A percentile compares a stretch with the other conserved stretches of the same genome.
Evolutionary conservation across 2,888 invertebrate genomes (phyloP).

Genomic region (Drosophila niveifrons): DNA sequence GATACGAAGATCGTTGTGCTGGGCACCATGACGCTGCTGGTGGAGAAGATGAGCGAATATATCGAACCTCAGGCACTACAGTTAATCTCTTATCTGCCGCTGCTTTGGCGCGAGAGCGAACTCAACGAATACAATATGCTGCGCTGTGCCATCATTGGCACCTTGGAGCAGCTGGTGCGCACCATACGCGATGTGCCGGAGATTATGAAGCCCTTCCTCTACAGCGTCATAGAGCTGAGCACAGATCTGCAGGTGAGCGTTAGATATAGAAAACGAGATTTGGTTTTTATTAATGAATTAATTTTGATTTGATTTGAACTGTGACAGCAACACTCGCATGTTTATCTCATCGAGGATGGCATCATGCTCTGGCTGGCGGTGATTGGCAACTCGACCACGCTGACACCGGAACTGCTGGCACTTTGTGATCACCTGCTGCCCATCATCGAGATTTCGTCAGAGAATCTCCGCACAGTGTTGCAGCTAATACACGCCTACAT

Average conservation of each 20-base stretch:
- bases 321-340: constrained; percentile 90
- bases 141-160: constrained; percentile 94
- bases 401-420: constrained; percentile 89
- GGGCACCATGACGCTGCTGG: constrained; percentile 94
- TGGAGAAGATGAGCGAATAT: constrained; percentile 93
- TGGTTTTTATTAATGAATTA: background rate
- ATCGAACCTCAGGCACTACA: constrained; percentile 89
- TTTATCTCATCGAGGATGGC: constrained; percentile 96
- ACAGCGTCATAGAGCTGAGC: constrained; percentile 90
- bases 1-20: constrained; percentile 98
- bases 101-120: constrained; percentile 94
- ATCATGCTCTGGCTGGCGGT: constrained; percentile 95
- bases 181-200: constrained; percentile 88
- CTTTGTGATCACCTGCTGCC: constrained; percentile 91
- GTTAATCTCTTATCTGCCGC: constrained; percentile 93
- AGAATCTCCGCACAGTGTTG: constrained; percentile 92
- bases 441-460: constrained; percentile 92
- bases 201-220: constrained; percentile 88
- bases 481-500: constrained; percentile 94
- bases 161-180: constrained; percentile 92
- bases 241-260: constrained; percentile 88
- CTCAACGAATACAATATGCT: constrained; percentile 93
- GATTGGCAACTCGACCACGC: constrained; percentile 90
- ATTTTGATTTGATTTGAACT: background rate
- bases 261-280: too few species aligned